Evolutionary conservation across 2,888 invertebrate species (phyloP).

Genomic region (Drosophila stalkeri): DNA sequence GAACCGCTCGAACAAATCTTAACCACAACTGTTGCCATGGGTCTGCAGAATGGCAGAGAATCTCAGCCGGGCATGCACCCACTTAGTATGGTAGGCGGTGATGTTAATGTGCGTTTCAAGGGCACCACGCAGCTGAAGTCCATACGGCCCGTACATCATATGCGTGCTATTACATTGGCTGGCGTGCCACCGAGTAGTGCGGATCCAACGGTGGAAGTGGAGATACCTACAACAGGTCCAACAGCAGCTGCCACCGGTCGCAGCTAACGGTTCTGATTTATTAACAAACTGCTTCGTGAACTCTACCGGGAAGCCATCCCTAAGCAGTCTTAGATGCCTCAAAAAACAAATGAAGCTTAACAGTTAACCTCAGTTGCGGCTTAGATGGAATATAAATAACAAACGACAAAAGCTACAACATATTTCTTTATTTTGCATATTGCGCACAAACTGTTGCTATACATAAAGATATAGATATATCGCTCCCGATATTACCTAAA

Average conservation of each 20-base stretch:
- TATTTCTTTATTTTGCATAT: constrained; percentile 63
- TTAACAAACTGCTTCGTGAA: constrained; percentile 82
- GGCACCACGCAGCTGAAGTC: constrained; percentile 93
- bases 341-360: constrained; percentile 33
- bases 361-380: constrained; percentile 62
- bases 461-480: constrained; percentile 37
- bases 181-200: constrained; percentile 38
- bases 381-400: constrained; percentile 15
- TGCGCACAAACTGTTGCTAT: constrained; percentile 79
- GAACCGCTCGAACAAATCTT: constrained; percentile 41
- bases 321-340: constrained; percentile 36
- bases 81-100: constrained; percentile 89
- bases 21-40: constrained; percentile 33
- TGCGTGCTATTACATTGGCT: constrained; percentile 75
- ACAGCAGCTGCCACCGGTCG: constrained; percentile 67
- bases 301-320: constrained; percentile 64
- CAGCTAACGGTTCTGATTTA: constrained; percentile 85
- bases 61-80: constrained; percentile 87
- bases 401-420: constrained; percentile 33
- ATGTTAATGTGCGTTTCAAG: constrained; percentile 92
- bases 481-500: constrained; percentile 48
- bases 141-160: constrained; percentile 87
- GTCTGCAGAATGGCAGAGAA: constrained; percentile 28
- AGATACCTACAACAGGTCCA: constrained; percentile 12
- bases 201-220: constrained; percentile 34